Percentiles rank a stretch among this genome's conserved stretches.
Evolutionary conservation across 2,113 vertebrate species (phyloP).

Genomic region (Rhineura floridana): DNA sequence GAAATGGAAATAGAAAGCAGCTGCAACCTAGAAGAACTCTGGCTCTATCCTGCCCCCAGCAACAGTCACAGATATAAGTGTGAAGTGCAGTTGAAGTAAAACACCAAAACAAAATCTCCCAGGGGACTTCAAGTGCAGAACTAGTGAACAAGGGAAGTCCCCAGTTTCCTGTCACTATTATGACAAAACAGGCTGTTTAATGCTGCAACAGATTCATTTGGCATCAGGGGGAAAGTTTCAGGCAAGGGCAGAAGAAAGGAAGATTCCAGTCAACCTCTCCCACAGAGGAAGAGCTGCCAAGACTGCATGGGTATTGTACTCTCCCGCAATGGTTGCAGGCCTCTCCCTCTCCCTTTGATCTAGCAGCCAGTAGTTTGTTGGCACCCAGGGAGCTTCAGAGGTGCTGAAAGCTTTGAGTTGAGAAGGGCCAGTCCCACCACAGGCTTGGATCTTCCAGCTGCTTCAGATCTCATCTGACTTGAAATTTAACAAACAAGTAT

Average conservation of each 20-base stretch:
- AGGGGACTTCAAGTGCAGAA: neutral
- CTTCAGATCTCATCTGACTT: conserved; percentile 29
- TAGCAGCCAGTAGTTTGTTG: neutral
- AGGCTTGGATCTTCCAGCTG: conserved; percentile 37
- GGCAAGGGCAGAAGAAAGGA: neutral
- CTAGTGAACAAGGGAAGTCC: neutral
- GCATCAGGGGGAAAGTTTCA: neutral
- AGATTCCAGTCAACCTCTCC: neutral
- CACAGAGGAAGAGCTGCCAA: neutral
- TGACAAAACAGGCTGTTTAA: neutral
- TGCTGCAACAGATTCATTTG: neutral
- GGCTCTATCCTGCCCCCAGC: neutral
- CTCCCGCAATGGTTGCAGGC: neutral
- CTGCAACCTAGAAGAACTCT: neutral
- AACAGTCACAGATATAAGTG: neutral
- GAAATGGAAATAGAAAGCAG: neutral
- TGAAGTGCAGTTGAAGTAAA: fast-evolving
- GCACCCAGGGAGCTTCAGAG: neutral
- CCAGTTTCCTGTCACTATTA: neutral
- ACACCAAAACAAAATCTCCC: neutral
- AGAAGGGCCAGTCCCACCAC: conserved; percentile 8
- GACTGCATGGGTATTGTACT: neutral
- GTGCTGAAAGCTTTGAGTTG: conserved; percentile 30
- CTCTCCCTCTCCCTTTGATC: neutral
- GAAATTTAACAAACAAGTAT: conserved; percentile 38